phyloP scores from a whole-genome alignment of 64 coral and sea anemone species.

The Acropora yongei region DNA sequence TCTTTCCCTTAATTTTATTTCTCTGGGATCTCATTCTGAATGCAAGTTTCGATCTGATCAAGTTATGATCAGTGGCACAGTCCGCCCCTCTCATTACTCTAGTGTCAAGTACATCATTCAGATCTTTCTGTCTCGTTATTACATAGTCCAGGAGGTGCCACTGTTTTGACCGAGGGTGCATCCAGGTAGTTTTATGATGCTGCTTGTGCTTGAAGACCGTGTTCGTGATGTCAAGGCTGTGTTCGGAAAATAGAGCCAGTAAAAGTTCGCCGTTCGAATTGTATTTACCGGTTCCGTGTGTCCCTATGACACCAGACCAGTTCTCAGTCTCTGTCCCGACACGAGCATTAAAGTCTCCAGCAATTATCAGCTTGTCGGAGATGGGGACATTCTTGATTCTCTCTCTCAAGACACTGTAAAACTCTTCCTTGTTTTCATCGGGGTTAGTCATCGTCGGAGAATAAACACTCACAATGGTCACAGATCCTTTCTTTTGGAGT shows the following conservation, averaged over 20 bases:
- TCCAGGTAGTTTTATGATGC: conserved; percentile 10
- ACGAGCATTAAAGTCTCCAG: neutral
- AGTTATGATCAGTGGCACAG: neutral
- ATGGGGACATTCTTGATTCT: neutral
- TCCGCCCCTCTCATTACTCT: neutral
- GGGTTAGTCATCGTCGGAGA: too few species aligned
- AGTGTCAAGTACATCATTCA: neutral
- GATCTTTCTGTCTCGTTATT: neutral
- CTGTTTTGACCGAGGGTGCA: neutral
- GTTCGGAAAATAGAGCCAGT: neutral
- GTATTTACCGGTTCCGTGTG: conserved; percentile 2
- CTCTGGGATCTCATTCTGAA: neutral
- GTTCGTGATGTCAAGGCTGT: conserved; percentile 10
- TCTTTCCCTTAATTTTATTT: neutral
- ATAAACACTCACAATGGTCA: neutral
- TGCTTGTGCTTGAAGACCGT: neutral
- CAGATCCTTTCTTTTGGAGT: conserved; percentile 1
- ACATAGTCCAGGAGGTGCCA: neutral
- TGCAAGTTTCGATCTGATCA: neutral
- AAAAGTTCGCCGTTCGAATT: conserved; percentile 19
- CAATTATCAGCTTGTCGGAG: neutral
- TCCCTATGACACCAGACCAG: neutral
- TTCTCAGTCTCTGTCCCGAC: conserved; percentile 14
- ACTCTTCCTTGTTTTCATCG: too few species aligned
- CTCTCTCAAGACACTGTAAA: neutral